phyloP scores from a whole-genome alignment of 2,113 vertebrate species.

The Electrona antarctica region DNA sequence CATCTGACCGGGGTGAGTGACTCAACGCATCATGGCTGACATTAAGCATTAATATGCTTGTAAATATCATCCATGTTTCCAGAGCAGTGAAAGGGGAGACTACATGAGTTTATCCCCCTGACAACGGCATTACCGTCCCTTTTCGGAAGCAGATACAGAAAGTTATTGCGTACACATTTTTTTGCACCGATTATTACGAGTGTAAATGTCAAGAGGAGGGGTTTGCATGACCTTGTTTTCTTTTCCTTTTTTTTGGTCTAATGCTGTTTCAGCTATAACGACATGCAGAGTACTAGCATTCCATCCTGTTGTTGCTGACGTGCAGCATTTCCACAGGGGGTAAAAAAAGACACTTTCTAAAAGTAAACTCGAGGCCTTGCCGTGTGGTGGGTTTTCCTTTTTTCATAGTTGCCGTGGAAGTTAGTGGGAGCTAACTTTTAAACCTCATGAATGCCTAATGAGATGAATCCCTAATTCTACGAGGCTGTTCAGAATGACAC shows the following conservation, averaged over 20 bases:
- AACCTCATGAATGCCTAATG: conserved; percentile 85
- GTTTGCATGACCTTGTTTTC: conserved; percentile 15
- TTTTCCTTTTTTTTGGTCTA: conserved; percentile 18
- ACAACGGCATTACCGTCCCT: too few species aligned
- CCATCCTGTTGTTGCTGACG: conserved; percentile 9
- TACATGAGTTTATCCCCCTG: too few species aligned
- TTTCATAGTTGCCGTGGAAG: conserved; percentile 62
- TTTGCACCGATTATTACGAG: conserved; percentile 34
- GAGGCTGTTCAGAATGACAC: conserved; percentile 68
- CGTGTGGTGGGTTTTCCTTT: conserved; percentile 45
- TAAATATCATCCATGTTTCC: too few species aligned
- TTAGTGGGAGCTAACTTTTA: conserved; percentile 76
- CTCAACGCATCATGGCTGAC: not conserved
- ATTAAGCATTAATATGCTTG: not conserved
- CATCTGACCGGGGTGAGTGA: conserved; percentile 94
- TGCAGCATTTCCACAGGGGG: conserved; percentile 27
- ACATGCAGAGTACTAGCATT: conserved; percentile 12
- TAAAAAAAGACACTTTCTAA: conserved; percentile 39
- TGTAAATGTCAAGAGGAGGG: conserved; percentile 41
- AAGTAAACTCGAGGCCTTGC: conserved; percentile 39
- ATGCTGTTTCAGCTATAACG: conserved; percentile 39
- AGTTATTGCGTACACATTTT: conserved; percentile 15
- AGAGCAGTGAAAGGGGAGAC: too few species aligned
- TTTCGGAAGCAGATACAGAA: not conserved
- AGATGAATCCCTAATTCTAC: conserved; percentile 78